These are phyloP conservation scores for Epizoanthus ramosus DNA, from an alignment of 92 coral and sea anemone genomes.

Conservation along the genomic window DNA sequence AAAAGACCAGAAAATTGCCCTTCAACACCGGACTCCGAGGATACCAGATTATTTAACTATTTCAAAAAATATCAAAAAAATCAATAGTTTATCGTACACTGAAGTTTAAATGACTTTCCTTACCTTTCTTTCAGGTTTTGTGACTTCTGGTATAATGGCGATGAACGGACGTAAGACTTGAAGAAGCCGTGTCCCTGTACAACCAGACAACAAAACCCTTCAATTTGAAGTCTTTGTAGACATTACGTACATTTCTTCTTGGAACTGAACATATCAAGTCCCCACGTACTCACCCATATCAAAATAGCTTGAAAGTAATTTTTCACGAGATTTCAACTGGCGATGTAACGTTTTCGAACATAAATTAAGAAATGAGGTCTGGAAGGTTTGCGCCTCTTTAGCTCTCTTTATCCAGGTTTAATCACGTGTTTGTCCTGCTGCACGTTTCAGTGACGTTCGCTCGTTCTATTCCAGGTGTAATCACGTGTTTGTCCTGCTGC, in stretches of 20 bases:
- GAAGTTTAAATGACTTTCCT: background rate
- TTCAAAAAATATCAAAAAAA: background rate
- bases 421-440: background rate
- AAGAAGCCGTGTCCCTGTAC: slow-evolving; percentile 81
- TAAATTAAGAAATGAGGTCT: background rate
- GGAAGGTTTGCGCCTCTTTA: background rate
- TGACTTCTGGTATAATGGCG: slow-evolving; percentile 94
- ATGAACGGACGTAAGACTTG: slow-evolving; percentile 92
- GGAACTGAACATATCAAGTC: too few species aligned
- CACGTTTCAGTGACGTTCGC: too few species aligned
- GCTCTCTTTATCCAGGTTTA: too few species aligned
- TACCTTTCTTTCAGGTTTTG: slow-evolving; percentile 97
- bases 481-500: too few species aligned
- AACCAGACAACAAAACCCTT: slow-evolving; percentile 25
- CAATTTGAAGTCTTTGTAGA: background rate
- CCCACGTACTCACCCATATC: background rate
- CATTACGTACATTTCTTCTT: background rate
- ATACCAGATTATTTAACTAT: background rate
- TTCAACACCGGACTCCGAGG: background rate
- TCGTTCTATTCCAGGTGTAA: too few species aligned
- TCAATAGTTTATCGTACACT: too few species aligned
- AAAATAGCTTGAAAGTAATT: background rate
- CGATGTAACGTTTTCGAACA: background rate
- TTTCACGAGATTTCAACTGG: background rate
- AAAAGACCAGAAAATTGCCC: too few species aligned